These are phyloP conservation scores for Odontamblyopus lacepedii DNA, from an alignment of 2,797 vertebrate genomes.

Conservation along the genomic window DNA sequence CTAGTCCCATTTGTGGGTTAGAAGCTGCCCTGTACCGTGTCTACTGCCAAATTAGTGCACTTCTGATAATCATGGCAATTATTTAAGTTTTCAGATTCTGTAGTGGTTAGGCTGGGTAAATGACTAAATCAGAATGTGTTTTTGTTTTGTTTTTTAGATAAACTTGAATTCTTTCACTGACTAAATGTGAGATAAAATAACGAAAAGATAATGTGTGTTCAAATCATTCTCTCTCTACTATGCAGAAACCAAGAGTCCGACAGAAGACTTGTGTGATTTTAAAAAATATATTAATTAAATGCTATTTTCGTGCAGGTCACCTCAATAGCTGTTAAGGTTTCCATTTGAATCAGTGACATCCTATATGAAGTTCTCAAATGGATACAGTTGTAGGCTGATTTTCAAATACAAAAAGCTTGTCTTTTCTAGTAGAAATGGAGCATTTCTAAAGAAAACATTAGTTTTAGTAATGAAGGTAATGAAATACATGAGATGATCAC, in stretches of 20 bases:
- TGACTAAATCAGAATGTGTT: slow-evolving; percentile 29
- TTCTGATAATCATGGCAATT: slow-evolving; percentile 18
- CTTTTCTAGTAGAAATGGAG: neutral
- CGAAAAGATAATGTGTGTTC: slow-evolving; percentile 11
- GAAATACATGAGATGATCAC: slow-evolving; percentile 47
- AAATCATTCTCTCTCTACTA: slow-evolving; percentile 28
- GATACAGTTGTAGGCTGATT: slow-evolving; percentile 6
- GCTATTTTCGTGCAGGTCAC: slow-evolving; percentile 72
- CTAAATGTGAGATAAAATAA: slow-evolving; percentile 30
- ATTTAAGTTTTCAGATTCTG: slow-evolving; percentile 21
- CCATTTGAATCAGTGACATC: neutral
- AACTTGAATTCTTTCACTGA: slow-evolving; percentile 34
- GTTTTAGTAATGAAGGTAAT: neutral
- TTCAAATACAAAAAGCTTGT: neutral
- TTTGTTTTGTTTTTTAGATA: slow-evolving; percentile 3
- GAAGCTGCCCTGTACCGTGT: neutral
- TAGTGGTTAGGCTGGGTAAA: slow-evolving; percentile 35
- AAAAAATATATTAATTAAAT: too few species aligned
- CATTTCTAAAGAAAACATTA: neutral
- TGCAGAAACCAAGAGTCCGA: slow-evolving; percentile 29
- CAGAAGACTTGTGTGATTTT: slow-evolving; percentile 14
- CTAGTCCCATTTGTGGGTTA: neutral
- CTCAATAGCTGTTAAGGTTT: slow-evolving; percentile 49
- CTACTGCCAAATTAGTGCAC: slow-evolving; percentile 13
- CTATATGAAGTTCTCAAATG: slow-evolving; percentile 7